Evolutionary conservation across 2,888 invertebrate species (phyloP), one percentile per base, ranked within the genome.

Genomic region (Epistrophella euchroma): DNA sequence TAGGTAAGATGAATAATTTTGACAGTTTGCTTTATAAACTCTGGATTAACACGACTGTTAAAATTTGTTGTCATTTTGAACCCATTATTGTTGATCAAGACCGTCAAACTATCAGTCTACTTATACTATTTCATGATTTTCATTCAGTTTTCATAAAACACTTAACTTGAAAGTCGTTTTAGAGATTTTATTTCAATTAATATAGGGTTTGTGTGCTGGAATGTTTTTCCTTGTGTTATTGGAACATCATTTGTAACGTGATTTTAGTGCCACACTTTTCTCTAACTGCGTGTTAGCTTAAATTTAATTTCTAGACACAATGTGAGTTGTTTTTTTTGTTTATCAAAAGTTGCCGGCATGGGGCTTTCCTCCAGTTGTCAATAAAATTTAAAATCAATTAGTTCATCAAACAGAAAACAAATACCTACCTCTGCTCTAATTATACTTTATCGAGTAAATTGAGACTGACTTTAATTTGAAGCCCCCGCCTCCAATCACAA

Each of bases 401-500:
- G 66, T 66, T 19, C 55, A 62, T 40, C 58, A 64, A 66, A 58
- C 71, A 76, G 50, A 66, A 50, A 82, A 58, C 64, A 76, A 71
- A 71, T 71, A 28, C 22, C 66, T 71, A 28, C 22, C 66, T 55
- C 68, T 72, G 66, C 72, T 66, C 58, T n/a, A 45, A 60, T 60
- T 15, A 32, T 32, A 45, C 13, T 32, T 55, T 82, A 77, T 78
- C 47, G 32, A 68, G 60, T 68, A 72, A 76, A 82, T 71, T 64
- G 71, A 66, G 55, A 58, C 68, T 66, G 47, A 17, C 55, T 62
- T 58, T 28, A 52, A 68, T 73, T 78, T 45, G 43, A 72, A 60
- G 52, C 77, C 56, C 50, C 47, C 40, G 22, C 47, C 43, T 55
- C n/a, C 64, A 62, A 64, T 25, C 15, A 60, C 10, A 19, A 47